Conservation (phyloP, 2,797 vertebrate genomes). For the Tolypeutes matacus region DNA sequence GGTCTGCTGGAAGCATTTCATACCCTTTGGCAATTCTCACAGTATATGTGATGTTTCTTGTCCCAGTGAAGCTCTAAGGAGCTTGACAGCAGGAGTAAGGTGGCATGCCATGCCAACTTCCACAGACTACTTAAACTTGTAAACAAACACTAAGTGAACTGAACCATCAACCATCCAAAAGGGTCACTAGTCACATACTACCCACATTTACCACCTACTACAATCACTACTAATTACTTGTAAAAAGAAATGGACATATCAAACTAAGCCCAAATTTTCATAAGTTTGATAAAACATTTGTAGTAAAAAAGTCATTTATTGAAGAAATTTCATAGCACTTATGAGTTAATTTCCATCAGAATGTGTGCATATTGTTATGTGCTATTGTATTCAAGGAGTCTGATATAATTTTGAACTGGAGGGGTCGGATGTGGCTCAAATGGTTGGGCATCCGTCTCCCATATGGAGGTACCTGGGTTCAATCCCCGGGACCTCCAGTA, state of each 20-base stretch:
- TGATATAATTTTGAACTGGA: neutral
- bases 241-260: neutral
- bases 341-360: neutral
- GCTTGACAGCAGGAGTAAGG: neutral
- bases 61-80: neutral
- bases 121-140: neutral
- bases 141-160: constrained; percentile 41
- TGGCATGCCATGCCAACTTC: neutral
- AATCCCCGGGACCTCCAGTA: too few species aligned
- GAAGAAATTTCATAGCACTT: neutral
- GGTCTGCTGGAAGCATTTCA: neutral
- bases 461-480: too few species aligned
- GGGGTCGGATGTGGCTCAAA: too few species aligned
- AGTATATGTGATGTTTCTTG: neutral
- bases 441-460: too few species aligned
- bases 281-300: constrained; percentile 20
- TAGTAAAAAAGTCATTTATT: neutral
- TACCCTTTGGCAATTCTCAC: neutral
- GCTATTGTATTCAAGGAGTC: neutral
- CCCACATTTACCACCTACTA: neutral
- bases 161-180: neutral
- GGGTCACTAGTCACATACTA: neutral
- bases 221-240: neutral
- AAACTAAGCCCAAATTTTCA: neutral
- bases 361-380: neutral